Evolutionary conservation across 2,888 invertebrate genomes (phyloP).

Genomic region (Hydrotaea cyrtoneurina): DNA sequence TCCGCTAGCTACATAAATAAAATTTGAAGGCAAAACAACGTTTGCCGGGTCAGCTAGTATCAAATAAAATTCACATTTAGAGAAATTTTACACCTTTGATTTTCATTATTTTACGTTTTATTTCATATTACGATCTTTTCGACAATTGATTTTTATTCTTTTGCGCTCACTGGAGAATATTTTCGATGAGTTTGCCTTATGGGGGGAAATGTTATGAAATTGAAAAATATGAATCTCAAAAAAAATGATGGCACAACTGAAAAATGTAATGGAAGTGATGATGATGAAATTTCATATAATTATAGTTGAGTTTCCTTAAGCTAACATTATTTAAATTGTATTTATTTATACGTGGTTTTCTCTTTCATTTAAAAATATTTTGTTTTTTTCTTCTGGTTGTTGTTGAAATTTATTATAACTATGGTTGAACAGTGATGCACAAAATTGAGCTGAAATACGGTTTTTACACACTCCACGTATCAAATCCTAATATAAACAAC

Average conservation of each 20-base stretch:
- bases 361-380: slow-evolving; percentile 13
- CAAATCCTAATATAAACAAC: not conserved
- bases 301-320: slow-evolving; percentile 8
- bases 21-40: too few relatives aligned
- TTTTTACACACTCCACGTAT: not conserved
- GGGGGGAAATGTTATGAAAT: not conserved
- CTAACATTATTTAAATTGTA: slow-evolving; percentile 12
- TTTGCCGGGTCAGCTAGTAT: too few relatives aligned
- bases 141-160: not conserved
- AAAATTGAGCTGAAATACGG: not conserved
- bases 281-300: slow-evolving; percentile 22
- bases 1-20: too few relatives aligned
- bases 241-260: not conserved
- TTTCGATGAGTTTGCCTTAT: not conserved
- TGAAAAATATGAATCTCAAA: not conserved
- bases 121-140: not conserved
- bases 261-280: not conserved
- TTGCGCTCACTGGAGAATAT: not conserved
- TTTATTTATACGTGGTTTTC: not conserved
- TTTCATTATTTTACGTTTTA: not conserved
- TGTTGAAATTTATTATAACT: slow-evolving; percentile 26
- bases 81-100: slow-evolving; percentile 49
- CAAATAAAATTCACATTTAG: slow-evolving; percentile 61
- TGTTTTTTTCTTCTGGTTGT: slow-evolving; percentile 5
- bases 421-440: not conserved